Percentiles rank a stretch among this genome's conserved stretches.
Evolutionary conservation across 2,797 vertebrate species (phyloP).

Genomic region (Megalops cyprinoides): DNA sequence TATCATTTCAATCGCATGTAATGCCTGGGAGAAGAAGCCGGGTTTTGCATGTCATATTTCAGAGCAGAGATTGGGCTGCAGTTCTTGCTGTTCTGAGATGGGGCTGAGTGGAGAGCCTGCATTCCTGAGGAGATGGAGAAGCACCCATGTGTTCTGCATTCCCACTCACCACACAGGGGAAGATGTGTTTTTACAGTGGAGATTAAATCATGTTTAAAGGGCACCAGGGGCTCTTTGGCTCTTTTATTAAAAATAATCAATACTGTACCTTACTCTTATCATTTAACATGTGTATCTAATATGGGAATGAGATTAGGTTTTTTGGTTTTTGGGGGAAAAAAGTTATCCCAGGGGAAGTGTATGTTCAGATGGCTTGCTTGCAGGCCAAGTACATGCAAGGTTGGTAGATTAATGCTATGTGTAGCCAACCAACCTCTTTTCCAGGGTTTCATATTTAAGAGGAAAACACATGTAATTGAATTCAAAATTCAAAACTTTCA

Average conservation of each 20-base stretch:
- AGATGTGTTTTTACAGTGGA: not conserved
- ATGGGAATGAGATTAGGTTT: not conserved
- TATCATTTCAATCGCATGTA: constrained; percentile 21
- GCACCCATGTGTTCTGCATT: not conserved
- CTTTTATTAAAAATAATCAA: not conserved
- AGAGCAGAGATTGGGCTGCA: not conserved
- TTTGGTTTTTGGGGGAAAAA: no score
- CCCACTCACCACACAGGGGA: not conserved
- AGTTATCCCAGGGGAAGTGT: not conserved
- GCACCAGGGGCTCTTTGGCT: not conserved
- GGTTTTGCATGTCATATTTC: constrained; percentile 35
- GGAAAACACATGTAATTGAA: not conserved
- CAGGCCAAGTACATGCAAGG: not conserved
- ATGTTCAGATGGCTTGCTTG: no score
- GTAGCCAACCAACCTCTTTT: not conserved
- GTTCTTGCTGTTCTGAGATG: not conserved
- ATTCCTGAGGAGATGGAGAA: not conserved
- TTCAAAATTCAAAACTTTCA: not conserved
- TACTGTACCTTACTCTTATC: not conserved
- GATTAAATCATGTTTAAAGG: not conserved
- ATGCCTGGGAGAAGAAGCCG: no score
- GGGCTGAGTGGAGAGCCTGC: not conserved
- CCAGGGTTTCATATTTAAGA: not conserved
- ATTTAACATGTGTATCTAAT: not conserved
- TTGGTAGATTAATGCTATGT: not conserved